phyloP scores from a whole-genome alignment of 2,797 vertebrate species.

The Coregonus sp. region DNA sequence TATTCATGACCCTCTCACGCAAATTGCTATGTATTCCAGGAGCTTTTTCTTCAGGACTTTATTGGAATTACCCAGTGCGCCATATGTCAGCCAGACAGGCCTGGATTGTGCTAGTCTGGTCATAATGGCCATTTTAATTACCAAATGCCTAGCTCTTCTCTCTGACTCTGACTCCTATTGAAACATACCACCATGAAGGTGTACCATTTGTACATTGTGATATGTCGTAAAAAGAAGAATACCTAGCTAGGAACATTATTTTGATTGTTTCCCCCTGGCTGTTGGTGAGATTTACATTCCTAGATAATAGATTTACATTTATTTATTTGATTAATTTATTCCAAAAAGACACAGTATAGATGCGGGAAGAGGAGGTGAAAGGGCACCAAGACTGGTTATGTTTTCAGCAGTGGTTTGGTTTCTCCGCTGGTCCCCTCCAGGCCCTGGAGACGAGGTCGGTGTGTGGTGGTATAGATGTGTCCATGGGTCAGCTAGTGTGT shows the following conservation, averaged over 20 bases:
- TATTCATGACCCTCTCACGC: slow-evolving; percentile 44
- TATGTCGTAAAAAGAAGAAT: not conserved
- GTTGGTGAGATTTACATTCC: no score
- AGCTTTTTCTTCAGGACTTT: slow-evolving; percentile 53
- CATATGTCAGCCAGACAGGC: slow-evolving; percentile 66
- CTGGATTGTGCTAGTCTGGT: slow-evolving; percentile 48
- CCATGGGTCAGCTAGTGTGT: slow-evolving; percentile 12
- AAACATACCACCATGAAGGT: not conserved
- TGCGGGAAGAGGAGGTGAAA: not conserved
- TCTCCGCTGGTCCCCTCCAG: not conserved
- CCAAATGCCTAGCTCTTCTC: not conserved
- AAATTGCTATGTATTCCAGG: slow-evolving; percentile 51
- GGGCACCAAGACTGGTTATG: not conserved
- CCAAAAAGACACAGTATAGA: not conserved
- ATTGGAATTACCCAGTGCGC: slow-evolving; percentile 60
- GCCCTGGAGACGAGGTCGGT: not conserved
- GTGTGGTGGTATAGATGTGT: slow-evolving; percentile 37
- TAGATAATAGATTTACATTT: not conserved
- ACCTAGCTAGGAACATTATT: no score
- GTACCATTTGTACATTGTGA: not conserved
- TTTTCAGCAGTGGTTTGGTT: not conserved
- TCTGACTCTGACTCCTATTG: not conserved
- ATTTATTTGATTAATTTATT: not conserved
- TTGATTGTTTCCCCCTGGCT: no score
- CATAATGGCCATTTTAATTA: slow-evolving; percentile 41